Base-by-base conservation (phyloP, 2,113 vertebrate genomes). In the Lagopus leucura region DNA sequence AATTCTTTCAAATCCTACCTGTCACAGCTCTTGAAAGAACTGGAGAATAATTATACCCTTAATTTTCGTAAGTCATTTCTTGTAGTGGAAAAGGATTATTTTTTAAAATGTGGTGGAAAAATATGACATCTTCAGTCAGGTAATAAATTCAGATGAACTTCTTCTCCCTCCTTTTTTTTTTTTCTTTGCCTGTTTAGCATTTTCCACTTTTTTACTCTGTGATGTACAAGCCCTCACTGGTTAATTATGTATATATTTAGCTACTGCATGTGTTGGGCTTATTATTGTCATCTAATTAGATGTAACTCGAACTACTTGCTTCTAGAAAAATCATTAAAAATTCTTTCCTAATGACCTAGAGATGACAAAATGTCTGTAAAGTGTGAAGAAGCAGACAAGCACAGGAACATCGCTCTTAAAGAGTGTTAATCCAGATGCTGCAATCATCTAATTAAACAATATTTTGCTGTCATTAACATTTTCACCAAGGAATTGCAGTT, bases 271-370 rank as follows among this genome's bases (percentile, higher is more conserved):
- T 98, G 98, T 98, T 98, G 98, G 98, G 98, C 99, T 99, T 98
- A 98, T 99, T 99, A 99, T 99, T 99, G 98, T 99, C 99, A 99
- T 99, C 98, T 99, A 99, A 99, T 99, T 99, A 99, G 99, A 99
- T 99, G 98, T 98, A 98, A 99, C 98, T 98, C 55, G 96, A 99
- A 98, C 98, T 98, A 98, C 98, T 98, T 98, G 98, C 98, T 98
- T 98, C 98, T 97, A 98, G 97, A 98, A 98, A 99, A 99, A 99
- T 99, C 99, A 99, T 99, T 99, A 99, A 99, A 99, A 99, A 98
- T 98, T 98, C 98, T 97, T 97, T 98, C 98, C 98, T 99, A 99
- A 99, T 99, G 99, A 99, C 99, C 99, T 97, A 96, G 98, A 98
- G 98, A 99, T 99, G 99, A 99, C 99, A 99, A 98, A 98, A 98